Evolutionary conservation across 2,888 invertebrate species (phyloP).

Genomic region (Acleris literana): DNA sequence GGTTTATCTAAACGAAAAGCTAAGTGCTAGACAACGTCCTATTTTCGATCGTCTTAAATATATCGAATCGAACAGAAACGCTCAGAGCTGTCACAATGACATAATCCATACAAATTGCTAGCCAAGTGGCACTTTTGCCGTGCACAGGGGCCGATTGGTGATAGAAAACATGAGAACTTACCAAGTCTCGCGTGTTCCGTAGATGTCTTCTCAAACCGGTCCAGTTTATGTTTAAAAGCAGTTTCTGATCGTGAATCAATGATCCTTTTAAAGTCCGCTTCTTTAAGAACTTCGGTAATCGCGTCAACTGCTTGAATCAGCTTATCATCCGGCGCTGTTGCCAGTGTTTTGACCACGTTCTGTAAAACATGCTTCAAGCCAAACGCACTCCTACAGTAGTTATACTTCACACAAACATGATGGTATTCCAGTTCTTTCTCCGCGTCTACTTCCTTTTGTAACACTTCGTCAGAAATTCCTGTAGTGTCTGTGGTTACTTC

Average conservation of each 20-base stretch:
- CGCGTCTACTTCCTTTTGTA: slow-evolving; percentile 48
- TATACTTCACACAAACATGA: slow-evolving; percentile 52
- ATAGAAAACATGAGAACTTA: no score
- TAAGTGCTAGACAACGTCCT: no score
- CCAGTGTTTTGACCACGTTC: slow-evolving; percentile 43
- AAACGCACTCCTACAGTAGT: slow-evolving; percentile 48
- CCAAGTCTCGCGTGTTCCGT: slow-evolving; percentile 42
- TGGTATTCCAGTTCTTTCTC: slow-evolving; percentile 45
- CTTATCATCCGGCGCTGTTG: slow-evolving; percentile 45
- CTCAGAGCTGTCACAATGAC: no score
- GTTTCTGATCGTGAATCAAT: slow-evolving; percentile 40
- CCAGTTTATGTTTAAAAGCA: slow-evolving; percentile 38
- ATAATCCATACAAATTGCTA: no score
- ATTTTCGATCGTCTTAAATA: no score
- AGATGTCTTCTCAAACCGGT: slow-evolving; percentile 10
- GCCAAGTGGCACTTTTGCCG: no score
- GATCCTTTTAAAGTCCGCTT: slow-evolving; percentile 39
- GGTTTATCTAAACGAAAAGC: no score
- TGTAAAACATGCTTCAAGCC: slow-evolving; percentile 48
- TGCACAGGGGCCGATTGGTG: no score
- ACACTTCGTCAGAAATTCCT: slow-evolving; percentile 27
- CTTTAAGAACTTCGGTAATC: slow-evolving; percentile 50
- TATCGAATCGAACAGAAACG: no score
- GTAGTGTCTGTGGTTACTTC: neutral
- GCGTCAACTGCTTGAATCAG: slow-evolving; percentile 48